Evolutionary conservation across 2,888 invertebrate species (phyloP).

Genomic region (Smittia aterrima): DNA sequence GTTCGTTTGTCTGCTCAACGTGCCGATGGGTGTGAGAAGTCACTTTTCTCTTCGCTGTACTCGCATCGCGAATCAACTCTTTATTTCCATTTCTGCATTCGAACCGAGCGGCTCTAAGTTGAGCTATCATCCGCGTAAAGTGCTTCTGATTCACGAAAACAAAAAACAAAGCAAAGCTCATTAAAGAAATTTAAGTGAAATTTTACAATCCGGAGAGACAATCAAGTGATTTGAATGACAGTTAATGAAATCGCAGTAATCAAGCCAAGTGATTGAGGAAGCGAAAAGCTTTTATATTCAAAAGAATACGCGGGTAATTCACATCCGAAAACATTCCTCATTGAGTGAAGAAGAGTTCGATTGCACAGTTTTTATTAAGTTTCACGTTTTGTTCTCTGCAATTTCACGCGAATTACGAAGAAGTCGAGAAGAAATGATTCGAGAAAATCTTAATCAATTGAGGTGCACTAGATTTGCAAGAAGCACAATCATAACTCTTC

Average conservation of each 20-base stretch:
- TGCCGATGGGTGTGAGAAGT: slow-evolving; percentile 16
- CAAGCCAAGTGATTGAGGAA: neutral
- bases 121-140: neutral
- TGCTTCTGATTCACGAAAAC: neutral
- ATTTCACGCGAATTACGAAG: neutral
- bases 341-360: neutral
- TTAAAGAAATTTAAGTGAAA: neutral
- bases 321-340: slow-evolving; percentile 7
- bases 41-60: slow-evolving; percentile 17
- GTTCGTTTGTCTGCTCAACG: neutral
- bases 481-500: neutral
- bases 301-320: slow-evolving; percentile 12
- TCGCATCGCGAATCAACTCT: neutral
- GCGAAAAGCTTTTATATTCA: neutral
- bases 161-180: neutral
- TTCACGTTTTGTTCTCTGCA: neutral
- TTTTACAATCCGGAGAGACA: neutral
- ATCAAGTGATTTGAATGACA: neutral
- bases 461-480: slow-evolving; percentile 3
- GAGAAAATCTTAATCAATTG: neutral
- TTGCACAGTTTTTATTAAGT: neutral
- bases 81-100: slow-evolving; percentile 40
- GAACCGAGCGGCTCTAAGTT: neutral
- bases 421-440: neutral
- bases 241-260: neutral